phyloP scores from a whole-genome alignment of 2,888 invertebrate genomes.

The Apamea monoglypha region DNA sequence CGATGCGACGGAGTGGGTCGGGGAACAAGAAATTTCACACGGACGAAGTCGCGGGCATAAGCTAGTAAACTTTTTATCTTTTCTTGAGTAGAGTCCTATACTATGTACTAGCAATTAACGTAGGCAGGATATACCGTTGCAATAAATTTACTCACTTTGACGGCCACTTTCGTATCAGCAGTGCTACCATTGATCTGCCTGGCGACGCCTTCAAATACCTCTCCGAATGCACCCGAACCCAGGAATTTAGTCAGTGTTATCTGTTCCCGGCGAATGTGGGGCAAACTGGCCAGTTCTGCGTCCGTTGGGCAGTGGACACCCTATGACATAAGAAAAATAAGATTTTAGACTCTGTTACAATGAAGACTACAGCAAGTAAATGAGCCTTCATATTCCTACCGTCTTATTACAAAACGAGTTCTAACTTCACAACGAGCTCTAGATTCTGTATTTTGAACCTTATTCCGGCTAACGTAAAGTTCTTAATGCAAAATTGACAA shows the following conservation, averaged over 20 bases:
- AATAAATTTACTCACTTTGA: slow-evolving; percentile 92
- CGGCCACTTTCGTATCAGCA: slow-evolving; percentile 95
- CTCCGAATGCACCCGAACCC: slow-evolving; percentile 99
- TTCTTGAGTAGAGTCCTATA: no score
- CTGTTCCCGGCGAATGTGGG: slow-evolving; percentile 96
- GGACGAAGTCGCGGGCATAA: no score
- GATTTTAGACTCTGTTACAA: not conserved
- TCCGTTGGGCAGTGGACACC: slow-evolving; percentile 91
- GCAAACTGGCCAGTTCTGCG: slow-evolving; percentile 94
- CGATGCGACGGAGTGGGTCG: no score
- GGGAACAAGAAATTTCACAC: no score
- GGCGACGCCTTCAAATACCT: slow-evolving; percentile 98
- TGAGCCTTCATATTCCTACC: no score
- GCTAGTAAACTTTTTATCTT: no score
- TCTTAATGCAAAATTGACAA: no score
- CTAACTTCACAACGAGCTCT: no score
- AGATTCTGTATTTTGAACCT: no score
- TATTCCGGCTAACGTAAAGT: no score
- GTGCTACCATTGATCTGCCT: slow-evolving; percentile 91
- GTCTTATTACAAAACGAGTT: no score
- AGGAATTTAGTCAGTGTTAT: slow-evolving; percentile 96
- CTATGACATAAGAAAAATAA: slow-evolving; percentile 63
- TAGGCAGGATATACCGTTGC: not conserved
- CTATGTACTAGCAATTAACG: not conserved
- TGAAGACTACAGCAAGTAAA: not conserved